Percentiles rank a stretch among this genome's conserved stretches.
Evolutionary conservation across 2,113 vertebrate species (phyloP).

Genomic region (Columba livia): DNA sequence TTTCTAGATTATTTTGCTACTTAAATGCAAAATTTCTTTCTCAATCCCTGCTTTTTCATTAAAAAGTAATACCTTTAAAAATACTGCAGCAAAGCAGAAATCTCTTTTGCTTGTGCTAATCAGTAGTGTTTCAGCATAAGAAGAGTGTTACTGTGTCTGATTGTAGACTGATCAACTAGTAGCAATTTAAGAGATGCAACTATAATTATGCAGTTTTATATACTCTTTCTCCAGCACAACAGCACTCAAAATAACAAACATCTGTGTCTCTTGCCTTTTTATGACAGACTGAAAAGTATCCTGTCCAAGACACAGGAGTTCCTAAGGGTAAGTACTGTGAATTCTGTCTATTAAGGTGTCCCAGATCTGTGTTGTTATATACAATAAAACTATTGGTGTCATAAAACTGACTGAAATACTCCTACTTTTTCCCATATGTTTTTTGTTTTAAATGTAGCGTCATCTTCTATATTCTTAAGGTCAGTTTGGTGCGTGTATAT

Average conservation of each 20-base stretch:
- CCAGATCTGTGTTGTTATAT: neutral
- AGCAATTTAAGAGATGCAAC: neutral
- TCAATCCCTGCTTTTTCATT: neutral
- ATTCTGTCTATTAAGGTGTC: neutral
- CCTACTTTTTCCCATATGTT: neutral
- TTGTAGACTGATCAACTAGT: neutral
- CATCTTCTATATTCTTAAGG: neutral
- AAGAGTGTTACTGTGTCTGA: neutral
- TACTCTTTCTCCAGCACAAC: neutral
- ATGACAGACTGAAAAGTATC: constrained; percentile 87
- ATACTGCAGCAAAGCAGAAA: neutral
- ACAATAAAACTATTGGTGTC: neutral
- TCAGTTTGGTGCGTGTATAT: neutral
- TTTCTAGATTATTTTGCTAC: neutral
- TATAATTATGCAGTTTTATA: neutral
- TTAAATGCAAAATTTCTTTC: neutral
- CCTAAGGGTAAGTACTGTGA: constrained; percentile 81
- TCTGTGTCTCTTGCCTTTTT: constrained; percentile 40
- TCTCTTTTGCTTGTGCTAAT: neutral
- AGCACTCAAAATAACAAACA: constrained; percentile 16
- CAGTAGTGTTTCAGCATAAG: neutral
- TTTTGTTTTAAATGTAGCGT: neutral
- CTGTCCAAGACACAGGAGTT: constrained; percentile 90
- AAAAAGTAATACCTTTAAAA: neutral
- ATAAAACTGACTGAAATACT: neutral